phyloP scores from a whole-genome alignment of 1,140 invertebrate genomes.

The Orussus abietinus region DNA sequence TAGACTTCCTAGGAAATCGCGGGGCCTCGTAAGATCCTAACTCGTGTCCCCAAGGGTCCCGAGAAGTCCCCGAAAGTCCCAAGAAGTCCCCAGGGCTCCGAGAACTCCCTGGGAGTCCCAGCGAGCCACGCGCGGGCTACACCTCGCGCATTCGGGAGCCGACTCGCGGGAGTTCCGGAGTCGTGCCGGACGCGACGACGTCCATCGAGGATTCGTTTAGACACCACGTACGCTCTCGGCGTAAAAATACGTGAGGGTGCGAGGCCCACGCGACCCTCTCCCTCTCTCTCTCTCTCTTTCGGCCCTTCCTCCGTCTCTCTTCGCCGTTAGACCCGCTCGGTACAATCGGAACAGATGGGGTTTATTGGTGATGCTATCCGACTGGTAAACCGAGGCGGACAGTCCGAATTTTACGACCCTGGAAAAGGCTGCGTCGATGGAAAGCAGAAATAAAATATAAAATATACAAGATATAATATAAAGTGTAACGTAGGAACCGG shows the following conservation, averaged over 20 bases:
- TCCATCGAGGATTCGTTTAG: not conserved
- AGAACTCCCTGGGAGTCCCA: conserved; percentile 22
- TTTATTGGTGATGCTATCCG: not conserved
- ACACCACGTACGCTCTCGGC: not conserved
- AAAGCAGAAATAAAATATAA: too few relatives aligned
- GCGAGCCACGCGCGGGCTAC: conserved; percentile 20
- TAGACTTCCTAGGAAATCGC: too few relatives aligned
- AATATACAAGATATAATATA: too few relatives aligned
- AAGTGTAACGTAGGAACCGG: too few relatives aligned
- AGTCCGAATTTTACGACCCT: not conserved
- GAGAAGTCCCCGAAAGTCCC: too few relatives aligned
- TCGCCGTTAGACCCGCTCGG: conserved; percentile 3
- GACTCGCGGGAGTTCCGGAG: conserved; percentile 2
- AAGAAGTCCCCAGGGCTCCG: too few relatives aligned
- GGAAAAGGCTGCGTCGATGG: conserved; percentile 1
- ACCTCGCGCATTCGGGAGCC: conserved; percentile 25
- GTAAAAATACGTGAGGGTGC: conserved; percentile 6
- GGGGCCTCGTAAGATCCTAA: too few relatives aligned
- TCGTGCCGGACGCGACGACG: conserved; percentile 23
- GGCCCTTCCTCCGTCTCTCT: conserved; percentile 2
- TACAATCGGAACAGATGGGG: conserved; percentile 10
- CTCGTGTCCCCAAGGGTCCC: too few relatives aligned
- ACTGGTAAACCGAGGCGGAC: conserved; percentile 1
- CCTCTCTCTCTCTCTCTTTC: conserved; percentile 2
- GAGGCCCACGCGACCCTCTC: conserved; percentile 4